These are phyloP conservation scores for Panthera uncia DNA, from an alignment of 2,113 vertebrate species.

Conservation along the genomic window DNA sequence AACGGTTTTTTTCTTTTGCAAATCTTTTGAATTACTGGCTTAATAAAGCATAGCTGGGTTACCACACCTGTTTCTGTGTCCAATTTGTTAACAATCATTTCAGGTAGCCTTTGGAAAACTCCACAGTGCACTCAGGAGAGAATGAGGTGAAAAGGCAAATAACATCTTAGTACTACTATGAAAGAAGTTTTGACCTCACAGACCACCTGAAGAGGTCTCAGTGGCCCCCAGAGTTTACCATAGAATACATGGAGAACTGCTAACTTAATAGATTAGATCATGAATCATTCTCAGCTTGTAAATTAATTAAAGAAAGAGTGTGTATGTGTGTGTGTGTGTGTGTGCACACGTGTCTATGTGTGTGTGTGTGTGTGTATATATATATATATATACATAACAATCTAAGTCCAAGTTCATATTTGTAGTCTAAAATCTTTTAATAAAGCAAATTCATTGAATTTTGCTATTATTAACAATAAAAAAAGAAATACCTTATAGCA, in stretches of 20 bases:
- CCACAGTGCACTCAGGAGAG: not conserved
- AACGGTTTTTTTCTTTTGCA: not conserved
- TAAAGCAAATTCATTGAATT: not conserved
- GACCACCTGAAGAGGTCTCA: not conserved
- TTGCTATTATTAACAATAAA: not conserved
- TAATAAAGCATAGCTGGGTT: not conserved
- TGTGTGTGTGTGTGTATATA: not conserved
- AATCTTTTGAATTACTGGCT: not conserved
- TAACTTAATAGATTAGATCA: not conserved
- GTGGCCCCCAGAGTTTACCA: not conserved
- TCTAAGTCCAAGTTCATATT: not conserved
- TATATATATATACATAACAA: not conserved
- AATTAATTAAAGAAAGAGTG: no score
- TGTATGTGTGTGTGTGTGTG: no score
- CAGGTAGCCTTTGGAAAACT: conserved; percentile 7
- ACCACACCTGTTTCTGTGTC: not conserved
- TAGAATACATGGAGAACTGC: not conserved
- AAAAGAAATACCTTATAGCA: not conserved
- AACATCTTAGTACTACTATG: not conserved
- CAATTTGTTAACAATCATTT: not conserved
- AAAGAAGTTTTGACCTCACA: conserved; percentile 39
- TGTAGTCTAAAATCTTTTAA: not conserved
- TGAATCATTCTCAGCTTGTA: not conserved
- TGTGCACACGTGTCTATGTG: no score
- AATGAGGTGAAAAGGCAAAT: conserved; percentile 25